Evolutionary conservation across 2,113 vertebrate species (phyloP).

Genomic region (Pontoporia blainvillei): DNA sequence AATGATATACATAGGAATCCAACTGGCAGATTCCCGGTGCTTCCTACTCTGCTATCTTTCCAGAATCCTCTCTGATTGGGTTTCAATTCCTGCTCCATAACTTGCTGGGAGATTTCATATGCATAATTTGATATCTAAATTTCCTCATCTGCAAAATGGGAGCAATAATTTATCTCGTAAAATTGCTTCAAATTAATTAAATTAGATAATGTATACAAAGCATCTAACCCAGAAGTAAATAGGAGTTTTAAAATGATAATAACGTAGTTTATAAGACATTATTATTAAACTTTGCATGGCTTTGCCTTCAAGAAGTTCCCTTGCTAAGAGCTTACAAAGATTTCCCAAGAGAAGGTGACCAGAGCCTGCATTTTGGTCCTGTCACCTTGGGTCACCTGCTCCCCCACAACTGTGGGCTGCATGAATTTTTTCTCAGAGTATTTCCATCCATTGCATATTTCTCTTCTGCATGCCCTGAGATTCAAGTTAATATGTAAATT

Average conservation of each 20-base stretch:
- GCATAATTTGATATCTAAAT: not conserved
- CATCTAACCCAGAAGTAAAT: not conserved
- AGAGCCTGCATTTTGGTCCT: not conserved
- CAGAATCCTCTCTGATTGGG: not conserved
- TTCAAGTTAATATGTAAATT: not conserved
- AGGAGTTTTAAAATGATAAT: not conserved
- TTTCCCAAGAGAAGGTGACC: not conserved
- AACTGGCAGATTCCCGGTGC: not conserved
- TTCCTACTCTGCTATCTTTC: not conserved
- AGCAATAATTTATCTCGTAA: slow-evolving; percentile 10
- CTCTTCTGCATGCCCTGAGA: not conserved
- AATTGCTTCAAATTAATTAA: not conserved
- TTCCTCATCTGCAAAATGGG: not conserved
- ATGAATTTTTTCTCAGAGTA: not conserved
- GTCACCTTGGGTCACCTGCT: not conserved
- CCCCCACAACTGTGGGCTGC: not conserved
- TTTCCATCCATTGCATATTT: not conserved
- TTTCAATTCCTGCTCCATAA: not conserved
- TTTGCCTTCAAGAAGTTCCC: not conserved
- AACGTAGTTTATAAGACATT: not conserved
- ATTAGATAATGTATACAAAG: not conserved
- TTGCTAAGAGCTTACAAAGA: not conserved
- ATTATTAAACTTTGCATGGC: not conserved
- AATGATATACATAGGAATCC: not conserved
- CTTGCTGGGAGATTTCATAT: not conserved